Base-by-base conservation (phyloP, 1,140 invertebrate species). In the Calephelis nemesis region DNA sequence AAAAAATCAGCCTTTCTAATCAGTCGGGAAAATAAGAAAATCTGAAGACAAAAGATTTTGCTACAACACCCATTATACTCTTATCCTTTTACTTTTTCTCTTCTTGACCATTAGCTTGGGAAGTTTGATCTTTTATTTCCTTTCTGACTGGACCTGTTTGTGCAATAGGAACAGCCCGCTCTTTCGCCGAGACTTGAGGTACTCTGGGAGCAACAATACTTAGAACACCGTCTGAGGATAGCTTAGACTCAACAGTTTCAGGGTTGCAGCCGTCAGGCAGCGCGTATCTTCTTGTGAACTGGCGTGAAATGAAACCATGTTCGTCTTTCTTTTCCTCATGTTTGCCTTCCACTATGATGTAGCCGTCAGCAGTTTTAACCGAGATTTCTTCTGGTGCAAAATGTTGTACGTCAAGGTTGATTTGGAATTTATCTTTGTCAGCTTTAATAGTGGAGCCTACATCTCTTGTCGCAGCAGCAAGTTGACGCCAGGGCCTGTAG, bases 371-470 rank as follows among this genome's bases (percentile, higher is more conserved):
- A 0, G 94, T 96, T 82, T 96, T 97, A 0, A 98, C 96, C 5
- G 94, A 93, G 13, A 98, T 95, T 82, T 98, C 97, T 62, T 96
- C 94, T 0, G 97, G 96, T 48, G 94, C 90, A 81, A 98, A 98
- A 71, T 98, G 96, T 50, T 96, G 95, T 0, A 98, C 96, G 81
- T 98, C 97, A 74, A 97, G 82, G 73, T 93, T 94, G 0, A 96
- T 94, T 81, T 96, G 93, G 73, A 95, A 95, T 58, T 85, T 88
- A 7, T 88, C 81, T 63, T 85, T 90, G 58, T 86, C 95, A 39
- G 93, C 84, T 72, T 94, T 94, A 65, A 96, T 93, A 49, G 94
- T 96, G 52, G 96, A 95, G 7, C 95, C 95, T n/a, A 95, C 94
- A 74, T 95, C 94, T 81, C 95, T 93, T 68, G 93, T 92, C 47